Evolutionary conservation across 2,888 invertebrate species (phyloP).

Genomic region (Petrophora chlorosata): DNA sequence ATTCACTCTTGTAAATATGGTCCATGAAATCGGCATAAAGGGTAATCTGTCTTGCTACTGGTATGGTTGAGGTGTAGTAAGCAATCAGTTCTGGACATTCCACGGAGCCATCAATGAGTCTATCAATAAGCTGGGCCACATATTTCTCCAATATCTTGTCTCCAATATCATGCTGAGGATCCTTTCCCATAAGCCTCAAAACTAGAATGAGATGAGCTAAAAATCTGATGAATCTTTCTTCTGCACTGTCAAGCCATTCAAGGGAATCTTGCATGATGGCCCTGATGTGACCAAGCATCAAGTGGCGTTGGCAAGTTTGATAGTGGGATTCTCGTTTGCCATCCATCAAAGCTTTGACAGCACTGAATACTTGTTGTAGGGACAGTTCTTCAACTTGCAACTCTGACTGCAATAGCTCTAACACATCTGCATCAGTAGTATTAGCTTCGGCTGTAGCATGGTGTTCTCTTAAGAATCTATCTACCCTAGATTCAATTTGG

Average conservation of each 20-base stretch:
- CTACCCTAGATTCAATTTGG: slow-evolving; percentile 93
- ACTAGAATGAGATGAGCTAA: slow-evolving; percentile 93
- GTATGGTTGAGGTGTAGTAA: slow-evolving; percentile 92
- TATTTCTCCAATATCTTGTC: slow-evolving; percentile 90
- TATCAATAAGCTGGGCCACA: slow-evolving; percentile 87
- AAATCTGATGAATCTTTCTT: slow-evolving; percentile 88
- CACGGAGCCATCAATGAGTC: slow-evolving; percentile 72
- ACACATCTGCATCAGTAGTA: slow-evolving; percentile 67
- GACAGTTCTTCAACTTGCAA: slow-evolving; percentile 66
- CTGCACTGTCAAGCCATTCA: slow-evolving; percentile 84
- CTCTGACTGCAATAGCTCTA: slow-evolving; percentile 70
- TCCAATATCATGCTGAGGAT: slow-evolving; percentile 87
- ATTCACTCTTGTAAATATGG: slow-evolving; percentile 85
- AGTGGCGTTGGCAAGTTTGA: slow-evolving; percentile 91
- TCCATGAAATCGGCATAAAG: slow-evolving; percentile 89
- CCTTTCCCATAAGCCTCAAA: slow-evolving; percentile 90
- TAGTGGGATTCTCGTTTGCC: slow-evolving; percentile 86
- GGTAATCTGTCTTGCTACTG: slow-evolving; percentile 74
- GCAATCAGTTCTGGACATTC: slow-evolving; percentile 92
- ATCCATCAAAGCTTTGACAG: slow-evolving; percentile 74
- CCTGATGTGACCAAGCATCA: slow-evolving; percentile 92
- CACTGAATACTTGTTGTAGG: slow-evolving; percentile 70
- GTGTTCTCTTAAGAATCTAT: slow-evolving; percentile 82
- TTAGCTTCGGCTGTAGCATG: slow-evolving; percentile 73
- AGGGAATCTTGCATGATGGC: slow-evolving; percentile 89